Base-by-base conservation (phyloP, 2,113 vertebrate genomes). In the Pseudopodoces humilis region DNA sequence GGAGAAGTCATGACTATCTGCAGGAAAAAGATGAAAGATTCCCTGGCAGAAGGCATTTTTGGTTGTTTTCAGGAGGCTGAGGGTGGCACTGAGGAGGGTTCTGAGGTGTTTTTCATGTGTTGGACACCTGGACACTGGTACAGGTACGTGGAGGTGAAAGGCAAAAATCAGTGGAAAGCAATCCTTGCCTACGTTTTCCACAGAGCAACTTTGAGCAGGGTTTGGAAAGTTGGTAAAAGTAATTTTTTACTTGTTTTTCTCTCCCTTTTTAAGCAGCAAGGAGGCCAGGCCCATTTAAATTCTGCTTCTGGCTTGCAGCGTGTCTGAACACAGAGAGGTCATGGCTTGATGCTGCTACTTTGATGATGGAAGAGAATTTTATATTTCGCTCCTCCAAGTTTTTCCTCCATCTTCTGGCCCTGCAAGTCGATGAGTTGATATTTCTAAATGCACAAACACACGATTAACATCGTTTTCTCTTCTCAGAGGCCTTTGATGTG, bases 291-390 rank as follows among this genome's bases (percentile, higher is more conserved):
- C 60, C 62, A 70, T 94, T 85, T 68, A 81, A 91, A 91, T 87
- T 86, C 87, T 94, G 47, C 84, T 86, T 86, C 84, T 89, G 74
- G 11, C 53, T 91, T 16, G 25, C n/a, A 30, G 49, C 2, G 0
- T 49, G 67, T 65, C 62, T 53, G 78, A 84, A 41, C 43, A 30
- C 18, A 44, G 39, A 85, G 81, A 65, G 78, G 58, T 87, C 85
- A 43, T 21, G 41, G 19, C 88, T 92, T n/a, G 55, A 87, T 75
- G 49, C 23, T 79, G 25, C 41, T 59, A 41, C 58, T 88, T 91
- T 90, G 92, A 86, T 58, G 86, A 83, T 64, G 23, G 56, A 95
- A 25, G 78, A 87, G 47, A 86, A 86, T 85, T 93, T 85, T 88
- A 68, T 41, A 82, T 72, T 65, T 33, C n/a, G 2, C 67, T 88